Conservation (phyloP, 1,140 invertebrate genomes). For the Trachelipus rathkii region DNA sequence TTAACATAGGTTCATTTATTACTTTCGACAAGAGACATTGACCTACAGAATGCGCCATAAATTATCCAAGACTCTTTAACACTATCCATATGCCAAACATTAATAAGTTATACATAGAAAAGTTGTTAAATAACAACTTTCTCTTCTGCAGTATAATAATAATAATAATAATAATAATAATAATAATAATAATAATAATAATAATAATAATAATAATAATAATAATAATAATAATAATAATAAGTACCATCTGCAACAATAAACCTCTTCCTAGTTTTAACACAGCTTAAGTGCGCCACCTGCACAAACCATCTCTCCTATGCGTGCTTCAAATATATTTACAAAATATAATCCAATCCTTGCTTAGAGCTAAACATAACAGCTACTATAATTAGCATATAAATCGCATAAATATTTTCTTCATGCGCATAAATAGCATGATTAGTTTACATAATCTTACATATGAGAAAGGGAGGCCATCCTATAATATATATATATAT, state of each 20-base stretch:
- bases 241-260: background rate
- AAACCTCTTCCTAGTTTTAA: background rate
- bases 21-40: constrained; percentile 9
- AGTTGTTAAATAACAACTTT: background rate
- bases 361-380: background rate
- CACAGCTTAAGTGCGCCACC: background rate
- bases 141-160: background rate
- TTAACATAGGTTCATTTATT: background rate
- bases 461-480: background rate
- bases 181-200: background rate
- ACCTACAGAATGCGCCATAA: constrained; percentile 3
- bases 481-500: background rate
- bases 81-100: background rate
- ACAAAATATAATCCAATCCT: background rate
- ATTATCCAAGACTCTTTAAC: background rate
- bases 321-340: background rate
- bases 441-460: background rate
- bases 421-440: background rate
- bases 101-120: background rate
- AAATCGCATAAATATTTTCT: background rate
- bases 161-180: background rate
- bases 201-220: background rate
- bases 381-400: background rate
- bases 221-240: background rate
- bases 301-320: background rate